A percentile compares a stretch with the other conserved stretches of the same genome.
Conservation (phyloP, 2,888 invertebrate species). For the Diachrysia chrysitis region DNA sequence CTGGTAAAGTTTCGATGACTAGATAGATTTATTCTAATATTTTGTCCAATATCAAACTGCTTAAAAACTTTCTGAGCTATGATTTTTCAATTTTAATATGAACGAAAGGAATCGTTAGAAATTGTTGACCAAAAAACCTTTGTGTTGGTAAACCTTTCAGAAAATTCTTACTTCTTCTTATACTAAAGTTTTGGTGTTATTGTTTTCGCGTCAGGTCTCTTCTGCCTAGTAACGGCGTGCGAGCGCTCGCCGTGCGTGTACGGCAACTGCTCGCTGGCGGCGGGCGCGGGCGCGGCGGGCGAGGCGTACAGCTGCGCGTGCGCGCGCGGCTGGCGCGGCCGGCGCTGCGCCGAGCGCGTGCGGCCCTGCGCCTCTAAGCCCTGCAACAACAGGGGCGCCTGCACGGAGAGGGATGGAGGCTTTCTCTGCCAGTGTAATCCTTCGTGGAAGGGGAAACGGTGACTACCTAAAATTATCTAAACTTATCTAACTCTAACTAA, state of each 20-base stretch:
- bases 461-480: no score
- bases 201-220: constrained; percentile 88
- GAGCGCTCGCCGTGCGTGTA: constrained; percentile 92
- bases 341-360: constrained; percentile 90
- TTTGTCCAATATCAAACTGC: no score
- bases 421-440: constrained; percentile 93
- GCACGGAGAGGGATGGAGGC: constrained; percentile 91
- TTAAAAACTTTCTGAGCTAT: no score
- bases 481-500: no score
- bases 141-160: no score
- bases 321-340: constrained; percentile 89
- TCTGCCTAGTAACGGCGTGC: constrained; percentile 93
- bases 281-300: constrained; percentile 63
- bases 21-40: no score
- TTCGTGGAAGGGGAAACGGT: constrained; percentile 82
- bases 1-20: constrained; percentile 84
- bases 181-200: not conserved
- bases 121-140: no score
- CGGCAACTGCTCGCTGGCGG: constrained; percentile 90
- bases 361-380: constrained; percentile 92
- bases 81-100: no score
- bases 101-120: no score
- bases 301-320: constrained; percentile 90
- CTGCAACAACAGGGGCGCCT: constrained; percentile 93
- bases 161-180: no score